Evolutionary conservation across 2,888 invertebrate species (phyloP).

Genomic region (Drosophila histrio): DNA sequence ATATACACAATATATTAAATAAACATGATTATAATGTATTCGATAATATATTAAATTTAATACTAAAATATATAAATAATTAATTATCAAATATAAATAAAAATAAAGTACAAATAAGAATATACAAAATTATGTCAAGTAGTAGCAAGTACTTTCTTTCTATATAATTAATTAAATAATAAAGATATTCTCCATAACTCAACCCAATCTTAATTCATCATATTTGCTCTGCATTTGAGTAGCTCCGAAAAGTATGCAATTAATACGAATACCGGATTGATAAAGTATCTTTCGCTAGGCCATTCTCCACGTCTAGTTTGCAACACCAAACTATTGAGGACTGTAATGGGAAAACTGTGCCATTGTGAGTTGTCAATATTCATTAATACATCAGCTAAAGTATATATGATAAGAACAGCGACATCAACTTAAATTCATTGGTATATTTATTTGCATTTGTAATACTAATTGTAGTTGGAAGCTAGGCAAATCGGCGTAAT

Average conservation of each 20-base stretch:
- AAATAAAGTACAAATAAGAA: too few species aligned
- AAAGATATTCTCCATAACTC: background rate
- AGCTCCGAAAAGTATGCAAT: background rate
- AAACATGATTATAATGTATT: too few species aligned
- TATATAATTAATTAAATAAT: too few species aligned
- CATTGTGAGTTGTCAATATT: background rate
- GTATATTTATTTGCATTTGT: background rate
- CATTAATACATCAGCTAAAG: constrained; percentile 22
- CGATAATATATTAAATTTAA: too few species aligned
- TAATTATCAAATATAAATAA: too few species aligned
- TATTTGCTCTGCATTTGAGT: background rate
- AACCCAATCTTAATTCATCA: background rate
- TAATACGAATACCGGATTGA: too few species aligned
- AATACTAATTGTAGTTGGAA: background rate
- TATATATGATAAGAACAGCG: background rate
- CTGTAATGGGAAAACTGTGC: constrained; percentile 11
- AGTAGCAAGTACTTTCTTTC: too few species aligned
- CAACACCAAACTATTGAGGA: background rate
- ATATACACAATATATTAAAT: too few species aligned
- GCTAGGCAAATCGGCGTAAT: background rate
- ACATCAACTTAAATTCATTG: constrained; percentile 10
- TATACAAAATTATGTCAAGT: too few species aligned
- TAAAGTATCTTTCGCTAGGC: background rate
- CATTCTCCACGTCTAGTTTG: background rate
- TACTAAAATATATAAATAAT: too few species aligned